Evolutionary conservation across 2,113 vertebrate genomes (phyloP).

Genomic region (Rafetus swinhoei): DNA sequence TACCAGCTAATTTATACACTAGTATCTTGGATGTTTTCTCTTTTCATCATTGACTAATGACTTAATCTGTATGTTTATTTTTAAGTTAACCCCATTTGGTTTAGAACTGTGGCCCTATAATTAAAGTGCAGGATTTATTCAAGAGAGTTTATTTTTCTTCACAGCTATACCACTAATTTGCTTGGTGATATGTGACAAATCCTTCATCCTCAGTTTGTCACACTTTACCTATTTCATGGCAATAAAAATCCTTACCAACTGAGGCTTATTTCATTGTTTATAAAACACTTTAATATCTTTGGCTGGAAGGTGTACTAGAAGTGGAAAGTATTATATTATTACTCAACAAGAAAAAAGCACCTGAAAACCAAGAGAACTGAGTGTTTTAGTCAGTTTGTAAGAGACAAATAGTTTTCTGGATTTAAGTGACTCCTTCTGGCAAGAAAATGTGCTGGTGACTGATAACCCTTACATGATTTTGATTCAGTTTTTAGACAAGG

Average conservation of each 20-base stretch:
- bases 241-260: not conserved
- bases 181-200: not conserved
- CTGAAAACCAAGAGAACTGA: slow-evolving; percentile 7
- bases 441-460: not conserved
- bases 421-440: not conserved
- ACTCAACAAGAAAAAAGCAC: not conserved
- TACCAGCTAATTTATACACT: slow-evolving; percentile 34
- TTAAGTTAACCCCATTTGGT: slow-evolving; percentile 10
- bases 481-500: not conserved
- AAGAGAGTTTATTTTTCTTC: not conserved
- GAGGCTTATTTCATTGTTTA: not conserved
- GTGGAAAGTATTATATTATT: not conserved
- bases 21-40: not conserved
- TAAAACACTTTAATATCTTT: not conserved
- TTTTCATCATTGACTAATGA: not conserved
- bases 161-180: not conserved
- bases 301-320: not conserved
- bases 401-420: not conserved
- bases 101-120: not conserved
- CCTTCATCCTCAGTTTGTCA: not conserved
- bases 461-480: not conserved
- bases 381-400: not conserved
- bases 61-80: not conserved
- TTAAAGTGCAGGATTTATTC: slow-evolving; percentile 16
- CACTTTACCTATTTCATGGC: not conserved